Evolutionary conservation across 2,113 vertebrate genomes (phyloP).

Genomic region (Theristicus caerulescens): DNA sequence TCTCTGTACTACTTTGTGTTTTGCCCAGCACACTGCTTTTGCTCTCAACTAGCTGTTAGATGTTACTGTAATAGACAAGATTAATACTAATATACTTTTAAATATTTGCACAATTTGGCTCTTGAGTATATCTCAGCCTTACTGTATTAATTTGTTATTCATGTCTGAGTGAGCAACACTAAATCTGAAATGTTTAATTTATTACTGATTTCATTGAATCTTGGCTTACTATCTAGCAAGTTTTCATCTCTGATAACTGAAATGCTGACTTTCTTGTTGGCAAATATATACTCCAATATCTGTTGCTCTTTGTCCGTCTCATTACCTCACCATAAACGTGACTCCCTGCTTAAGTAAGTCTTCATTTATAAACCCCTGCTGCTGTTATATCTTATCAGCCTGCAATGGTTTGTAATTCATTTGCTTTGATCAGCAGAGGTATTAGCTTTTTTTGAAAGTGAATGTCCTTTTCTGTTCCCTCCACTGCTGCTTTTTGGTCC

Average conservation of each 20-base stretch:
- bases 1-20: not conserved
- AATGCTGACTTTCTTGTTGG: not conserved
- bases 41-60: not conserved
- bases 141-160: not conserved
- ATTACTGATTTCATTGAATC: not conserved
- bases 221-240: not conserved
- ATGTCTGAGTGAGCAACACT: not conserved
- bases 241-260: not conserved
- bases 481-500: not conserved
- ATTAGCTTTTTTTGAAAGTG: not conserved
- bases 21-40: not conserved
- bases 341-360: not conserved
- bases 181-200: not conserved
- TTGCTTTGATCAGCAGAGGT: not conserved
- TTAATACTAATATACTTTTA: not conserved
- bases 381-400: not conserved
- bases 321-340: not conserved
- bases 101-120: not conserved
- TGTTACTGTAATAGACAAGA: not conserved
- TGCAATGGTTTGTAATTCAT: not conserved
- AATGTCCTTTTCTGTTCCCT: not conserved
- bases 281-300: not conserved
- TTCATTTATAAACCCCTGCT: not conserved
- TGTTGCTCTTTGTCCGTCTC: not conserved
- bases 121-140: not conserved